A percentile compares a stretch with the other conserved stretches of the same genome.
Evolutionary conservation across 2,888 invertebrate species (phyloP).

Genomic region (Ceratothoa steindachneri): DNA sequence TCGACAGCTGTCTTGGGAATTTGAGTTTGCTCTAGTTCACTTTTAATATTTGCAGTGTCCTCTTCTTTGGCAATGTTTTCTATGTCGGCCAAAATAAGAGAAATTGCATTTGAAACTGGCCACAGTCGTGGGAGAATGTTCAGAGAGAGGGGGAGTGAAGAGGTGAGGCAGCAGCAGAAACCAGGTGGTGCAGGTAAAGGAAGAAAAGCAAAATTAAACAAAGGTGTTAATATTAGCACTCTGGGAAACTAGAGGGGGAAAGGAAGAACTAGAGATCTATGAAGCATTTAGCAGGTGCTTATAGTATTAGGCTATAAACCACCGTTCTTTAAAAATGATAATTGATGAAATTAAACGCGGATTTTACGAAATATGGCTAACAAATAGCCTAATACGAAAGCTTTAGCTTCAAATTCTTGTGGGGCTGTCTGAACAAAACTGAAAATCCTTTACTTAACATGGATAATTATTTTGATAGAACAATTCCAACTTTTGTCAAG

Average conservation of each 20-base stretch:
- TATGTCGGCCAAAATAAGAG: slow-evolving; percentile 2
- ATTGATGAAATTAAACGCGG: too few species aligned
- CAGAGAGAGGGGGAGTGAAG: neutral
- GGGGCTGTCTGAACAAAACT: too few species aligned
- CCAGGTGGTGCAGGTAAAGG: slow-evolving; percentile 1
- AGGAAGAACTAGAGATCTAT: neutral
- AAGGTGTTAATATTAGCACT: neutral
- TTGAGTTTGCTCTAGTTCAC: neutral
- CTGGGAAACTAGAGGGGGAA: neutral
- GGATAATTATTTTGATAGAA: too few species aligned
- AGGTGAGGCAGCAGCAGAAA: slow-evolving; percentile 1
- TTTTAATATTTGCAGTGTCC: neutral
- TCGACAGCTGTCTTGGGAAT: neutral
- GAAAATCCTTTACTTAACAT: too few species aligned
- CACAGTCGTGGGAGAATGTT: neutral
- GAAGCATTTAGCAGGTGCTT: neutral
- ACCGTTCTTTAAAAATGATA: too few species aligned
- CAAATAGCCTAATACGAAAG: neutral
- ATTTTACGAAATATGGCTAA: neutral
- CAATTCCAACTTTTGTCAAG: too few species aligned
- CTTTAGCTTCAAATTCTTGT: neutral
- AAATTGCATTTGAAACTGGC: slow-evolving; percentile 12
- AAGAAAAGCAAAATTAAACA: neutral
- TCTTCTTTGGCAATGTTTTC: neutral
- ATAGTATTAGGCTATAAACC: neutral